phyloP scores from a whole-genome alignment of 2,888 invertebrate species.

The Papilio protenor region DNA sequence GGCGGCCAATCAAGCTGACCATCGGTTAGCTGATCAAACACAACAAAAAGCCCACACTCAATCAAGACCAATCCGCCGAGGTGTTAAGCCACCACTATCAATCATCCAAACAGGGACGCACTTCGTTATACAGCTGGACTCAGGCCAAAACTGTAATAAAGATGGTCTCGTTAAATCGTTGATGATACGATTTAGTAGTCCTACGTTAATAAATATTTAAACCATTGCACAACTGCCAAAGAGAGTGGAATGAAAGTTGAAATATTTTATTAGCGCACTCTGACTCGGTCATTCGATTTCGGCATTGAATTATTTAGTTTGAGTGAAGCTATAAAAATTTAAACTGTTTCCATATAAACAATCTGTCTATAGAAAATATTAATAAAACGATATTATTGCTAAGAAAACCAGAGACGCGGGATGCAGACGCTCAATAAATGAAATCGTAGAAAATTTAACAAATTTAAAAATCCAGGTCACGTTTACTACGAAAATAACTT shows the following conservation, averaged over 20 bases:
- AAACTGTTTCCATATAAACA: slow-evolving; percentile 23
- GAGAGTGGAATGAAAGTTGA: slow-evolving; percentile 31
- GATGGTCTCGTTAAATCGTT: slow-evolving; percentile 75
- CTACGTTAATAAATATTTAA: slow-evolving; percentile 53
- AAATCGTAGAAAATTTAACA: not conserved
- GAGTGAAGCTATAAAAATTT: slow-evolving; percentile 32
- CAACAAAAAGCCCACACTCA: slow-evolving; percentile 80
- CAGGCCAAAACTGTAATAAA: slow-evolving; percentile 80
- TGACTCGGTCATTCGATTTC: slow-evolving; percentile 26
- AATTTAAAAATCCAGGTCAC: not conserved
- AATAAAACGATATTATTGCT: slow-evolving; percentile 8
- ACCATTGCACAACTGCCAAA: slow-evolving; percentile 36
- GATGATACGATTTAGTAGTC: slow-evolving; percentile 66
- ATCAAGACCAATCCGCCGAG: slow-evolving; percentile 78
- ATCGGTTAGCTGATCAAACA: slow-evolving; percentile 81
- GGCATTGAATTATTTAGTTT: slow-evolving; percentile 38
- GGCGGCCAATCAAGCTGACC: slow-evolving; percentile 74
- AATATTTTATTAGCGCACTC: slow-evolving; percentile 41
- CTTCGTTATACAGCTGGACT: slow-evolving; percentile 72
- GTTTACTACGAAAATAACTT: not conserved
- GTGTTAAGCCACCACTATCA: slow-evolving; percentile 80
- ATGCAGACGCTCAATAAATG: slow-evolving; percentile 23
- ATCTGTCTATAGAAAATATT: slow-evolving; percentile 16
- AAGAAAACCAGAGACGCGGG: not conserved
- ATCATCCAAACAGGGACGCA: slow-evolving; percentile 68